Conservation (phyloP, 2,113 vertebrate genomes). For the Carassius gibelio region DNA sequence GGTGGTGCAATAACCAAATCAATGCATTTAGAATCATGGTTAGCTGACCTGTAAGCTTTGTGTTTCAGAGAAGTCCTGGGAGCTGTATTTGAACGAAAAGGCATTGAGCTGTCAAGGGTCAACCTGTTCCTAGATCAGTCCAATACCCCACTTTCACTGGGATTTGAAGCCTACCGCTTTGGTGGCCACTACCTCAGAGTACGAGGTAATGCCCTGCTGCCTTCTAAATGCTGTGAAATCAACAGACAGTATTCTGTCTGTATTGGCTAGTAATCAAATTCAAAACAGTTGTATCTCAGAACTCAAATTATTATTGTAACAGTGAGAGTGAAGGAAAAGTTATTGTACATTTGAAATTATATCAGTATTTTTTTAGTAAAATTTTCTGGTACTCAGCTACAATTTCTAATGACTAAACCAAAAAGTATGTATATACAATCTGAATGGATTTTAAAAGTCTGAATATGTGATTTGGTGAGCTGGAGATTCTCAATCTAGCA, state of each 20-base stretch:
- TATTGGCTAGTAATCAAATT: no score
- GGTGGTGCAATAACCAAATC: background rate
- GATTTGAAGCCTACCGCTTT: constrained; percentile 91
- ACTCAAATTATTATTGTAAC: no score
- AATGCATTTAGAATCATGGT: background rate
- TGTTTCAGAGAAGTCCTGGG: constrained; percentile 85
- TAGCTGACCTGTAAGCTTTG: background rate
- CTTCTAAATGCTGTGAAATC: no score
- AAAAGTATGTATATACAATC: no score
- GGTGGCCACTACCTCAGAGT: constrained; percentile 93
- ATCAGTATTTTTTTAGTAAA: no score
- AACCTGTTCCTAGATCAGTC: constrained; percentile 96
- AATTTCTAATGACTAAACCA: no score
- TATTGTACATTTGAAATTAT: no score
- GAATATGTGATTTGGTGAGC: background rate
- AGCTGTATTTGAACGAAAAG: constrained; percentile 90
- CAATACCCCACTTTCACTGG: constrained; percentile 89
- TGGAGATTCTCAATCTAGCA: no score
- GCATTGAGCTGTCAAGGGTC: constrained; percentile 81
- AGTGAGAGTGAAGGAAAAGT: no score
- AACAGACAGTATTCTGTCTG: no score
- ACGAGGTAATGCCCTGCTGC: constrained; percentile 78
- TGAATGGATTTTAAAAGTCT: background rate
- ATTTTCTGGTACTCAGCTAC: no score
- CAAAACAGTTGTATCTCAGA: background rate